Evolutionary conservation across 2,113 vertebrate genomes (phyloP), one percentile per base, ranked within the genome.

Genomic region (Mola mola): DNA sequence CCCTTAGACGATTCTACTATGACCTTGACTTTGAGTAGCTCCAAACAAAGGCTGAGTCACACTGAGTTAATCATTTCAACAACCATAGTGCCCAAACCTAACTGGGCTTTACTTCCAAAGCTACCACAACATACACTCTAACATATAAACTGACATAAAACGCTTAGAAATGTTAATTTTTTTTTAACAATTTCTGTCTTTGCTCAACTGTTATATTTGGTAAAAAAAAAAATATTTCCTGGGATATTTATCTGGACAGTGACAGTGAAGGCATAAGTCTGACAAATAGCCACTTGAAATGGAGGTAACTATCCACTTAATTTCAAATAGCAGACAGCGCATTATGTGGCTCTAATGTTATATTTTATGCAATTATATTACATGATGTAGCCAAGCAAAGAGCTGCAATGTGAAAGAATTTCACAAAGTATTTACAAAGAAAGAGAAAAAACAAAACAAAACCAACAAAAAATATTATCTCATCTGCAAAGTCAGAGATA

Each of bases 1-100:
- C 64, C 36, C 31, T 53, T 12, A 26, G 58, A 51, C 29, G 64
- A 64, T 26, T 69, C 43, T 51, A 20, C 52, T 48, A 56, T 61
- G 79, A 83, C 74, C 75, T 81, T 81, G 69, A 79, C 76, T 81
- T 72, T 67, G 20, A 82, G 16, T 61, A 19, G 36, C 51, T 44
- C 57, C 46, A 65, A 70, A 79, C 63, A 84, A 78, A 82, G 57
- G 57, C 50, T 43, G 12, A 58, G 68, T 81, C 79, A 79, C 51
- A 49, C 9, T 53, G 38, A 72, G 42, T 72, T 82, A 47, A 78
- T 53, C 5, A 34, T 72, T 74, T 72, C 65, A 66, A 65, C 9
- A 60, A 29, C 36, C 0, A 8, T 6, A 56, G 69, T 60, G 21
- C 66, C 22, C 25, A 10, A 44, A 64, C 25, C 48, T 43, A 64